These are phyloP conservation scores for Rhinatrema bivittatum DNA, from an alignment of 2,797 vertebrate species.

Conservation along the genomic window DNA sequence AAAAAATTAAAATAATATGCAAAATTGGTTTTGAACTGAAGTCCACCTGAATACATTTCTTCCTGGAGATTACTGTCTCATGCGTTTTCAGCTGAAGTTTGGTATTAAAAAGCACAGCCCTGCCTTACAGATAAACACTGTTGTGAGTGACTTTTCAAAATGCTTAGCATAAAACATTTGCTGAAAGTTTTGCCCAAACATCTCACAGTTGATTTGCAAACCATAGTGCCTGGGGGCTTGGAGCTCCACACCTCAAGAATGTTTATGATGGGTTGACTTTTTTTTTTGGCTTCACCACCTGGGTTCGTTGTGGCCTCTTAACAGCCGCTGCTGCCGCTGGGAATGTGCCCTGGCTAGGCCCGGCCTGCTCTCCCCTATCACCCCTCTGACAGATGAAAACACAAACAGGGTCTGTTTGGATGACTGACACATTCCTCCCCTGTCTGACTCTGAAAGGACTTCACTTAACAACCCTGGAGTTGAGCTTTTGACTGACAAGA, in stretches of 20 bases:
- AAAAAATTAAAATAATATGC: conserved; percentile 30
- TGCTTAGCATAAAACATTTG: conserved; percentile 31
- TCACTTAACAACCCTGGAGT: conserved; percentile 73
- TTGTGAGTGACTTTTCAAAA: conserved; percentile 35
- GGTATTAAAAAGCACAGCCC: not conserved
- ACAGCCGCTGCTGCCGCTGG: conserved; percentile 62
- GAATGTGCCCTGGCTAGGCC: conserved; percentile 66
- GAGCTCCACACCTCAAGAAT: conserved; percentile 33
- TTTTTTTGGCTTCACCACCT: conserved; percentile 59
- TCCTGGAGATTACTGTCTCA: conserved; percentile 45
- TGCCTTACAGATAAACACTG: not conserved
- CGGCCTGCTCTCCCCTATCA: conserved; percentile 58
- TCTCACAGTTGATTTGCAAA: conserved; percentile 49
- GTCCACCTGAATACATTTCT: conserved; percentile 38
- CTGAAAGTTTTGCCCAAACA: conserved; percentile 54
- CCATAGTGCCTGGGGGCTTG: conserved; percentile 34
- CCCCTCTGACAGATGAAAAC: conserved; percentile 72
- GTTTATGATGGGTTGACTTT: conserved; percentile 41
- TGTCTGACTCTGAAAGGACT: conserved; percentile 74
- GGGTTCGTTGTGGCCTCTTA: conserved; percentile 61
- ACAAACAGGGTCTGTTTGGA: conserved; percentile 71
- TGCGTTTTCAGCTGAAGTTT: too few relatives aligned
- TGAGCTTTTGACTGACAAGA: conserved; percentile 72
- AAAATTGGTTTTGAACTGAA: conserved; percentile 41
- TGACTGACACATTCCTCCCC: conserved; percentile 78